These are phyloP conservation scores for Sciurus niger DNA, from an alignment of 2,113 vertebrate species.

Conservation along the genomic window DNA sequence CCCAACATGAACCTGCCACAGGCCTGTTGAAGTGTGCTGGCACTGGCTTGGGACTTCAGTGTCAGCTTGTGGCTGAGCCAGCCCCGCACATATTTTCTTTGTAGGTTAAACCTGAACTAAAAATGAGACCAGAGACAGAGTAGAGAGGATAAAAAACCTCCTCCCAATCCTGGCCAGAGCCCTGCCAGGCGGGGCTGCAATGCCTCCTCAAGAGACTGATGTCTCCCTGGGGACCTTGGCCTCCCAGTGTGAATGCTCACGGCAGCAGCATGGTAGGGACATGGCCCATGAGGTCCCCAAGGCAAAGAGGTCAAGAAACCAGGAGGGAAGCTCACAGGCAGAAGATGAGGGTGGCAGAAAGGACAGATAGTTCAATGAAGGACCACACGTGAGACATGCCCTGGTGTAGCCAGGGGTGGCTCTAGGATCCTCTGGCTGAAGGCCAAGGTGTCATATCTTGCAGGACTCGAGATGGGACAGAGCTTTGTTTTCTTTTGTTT, in stretches of 20 bases:
- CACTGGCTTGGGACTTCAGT: neutral
- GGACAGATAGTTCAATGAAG: neutral
- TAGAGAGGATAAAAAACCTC: neutral
- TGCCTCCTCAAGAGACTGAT: neutral
- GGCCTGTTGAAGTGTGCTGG: neutral
- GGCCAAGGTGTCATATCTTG: neutral
- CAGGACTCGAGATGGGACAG: neutral
- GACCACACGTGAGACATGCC: neutral
- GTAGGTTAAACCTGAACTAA: slow-evolving; percentile 10
- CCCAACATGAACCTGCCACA: neutral
- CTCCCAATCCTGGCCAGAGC: neutral
- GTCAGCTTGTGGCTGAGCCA: neutral
- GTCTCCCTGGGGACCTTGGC: neutral
- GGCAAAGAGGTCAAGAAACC: neutral
- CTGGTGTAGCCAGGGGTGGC: neutral
- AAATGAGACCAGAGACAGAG: neutral
- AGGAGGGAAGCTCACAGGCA: neutral
- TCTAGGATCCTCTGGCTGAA: neutral
- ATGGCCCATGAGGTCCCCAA: neutral
- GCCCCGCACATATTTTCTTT: neutral
- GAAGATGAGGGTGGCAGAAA: neutral
- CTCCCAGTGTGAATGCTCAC: neutral
- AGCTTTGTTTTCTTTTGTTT: neutral
- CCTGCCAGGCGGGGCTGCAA: neutral
- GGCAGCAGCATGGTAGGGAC: neutral